phyloP scores from a whole-genome alignment of 2,797 vertebrate species.

The Pseudotriccus pelzelni region DNA sequence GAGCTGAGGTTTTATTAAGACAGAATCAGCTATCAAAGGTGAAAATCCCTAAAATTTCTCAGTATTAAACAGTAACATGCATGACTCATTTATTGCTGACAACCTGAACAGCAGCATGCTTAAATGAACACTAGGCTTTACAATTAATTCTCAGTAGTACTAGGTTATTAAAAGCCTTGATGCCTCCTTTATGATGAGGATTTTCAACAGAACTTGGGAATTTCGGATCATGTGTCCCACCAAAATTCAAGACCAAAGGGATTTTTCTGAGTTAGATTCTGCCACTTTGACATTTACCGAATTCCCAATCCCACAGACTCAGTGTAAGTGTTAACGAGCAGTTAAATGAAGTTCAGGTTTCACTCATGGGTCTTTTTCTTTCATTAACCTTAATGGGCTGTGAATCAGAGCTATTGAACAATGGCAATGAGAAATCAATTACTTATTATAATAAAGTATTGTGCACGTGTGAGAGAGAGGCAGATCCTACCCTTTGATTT shows the following conservation, averaged over 20 bases:
- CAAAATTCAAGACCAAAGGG: background rate
- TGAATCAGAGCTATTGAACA: slow-evolving; percentile 20
- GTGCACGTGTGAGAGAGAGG: background rate
- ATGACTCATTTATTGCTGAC: background rate
- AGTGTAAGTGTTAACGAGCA: background rate
- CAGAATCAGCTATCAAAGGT: background rate
- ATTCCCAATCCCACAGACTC: background rate
- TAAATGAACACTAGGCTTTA: background rate
- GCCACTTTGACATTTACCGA: background rate
- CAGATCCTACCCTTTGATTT: background rate
- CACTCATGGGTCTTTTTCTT: background rate
- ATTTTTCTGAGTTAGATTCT: background rate
- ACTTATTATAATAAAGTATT: background rate
- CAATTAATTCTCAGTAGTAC: background rate
- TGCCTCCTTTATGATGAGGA: background rate
- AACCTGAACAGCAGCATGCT: background rate
- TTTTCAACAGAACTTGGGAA: background rate
- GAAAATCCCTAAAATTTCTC: background rate
- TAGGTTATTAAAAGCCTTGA: background rate
- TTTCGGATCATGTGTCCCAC: accelerated
- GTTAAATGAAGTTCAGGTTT: slow-evolving; percentile 1
- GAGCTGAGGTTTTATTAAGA: background rate
- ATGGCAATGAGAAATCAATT: slow-evolving; percentile 22
- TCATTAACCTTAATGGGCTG: background rate
- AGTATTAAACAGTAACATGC: background rate